A percentile compares a stretch with the other conserved stretches of the same genome.
These are phyloP conservation scores for Cremastinae sp. DNA, from an alignment of 2,888 invertebrate genomes.

Conservation along the genomic window DNA sequence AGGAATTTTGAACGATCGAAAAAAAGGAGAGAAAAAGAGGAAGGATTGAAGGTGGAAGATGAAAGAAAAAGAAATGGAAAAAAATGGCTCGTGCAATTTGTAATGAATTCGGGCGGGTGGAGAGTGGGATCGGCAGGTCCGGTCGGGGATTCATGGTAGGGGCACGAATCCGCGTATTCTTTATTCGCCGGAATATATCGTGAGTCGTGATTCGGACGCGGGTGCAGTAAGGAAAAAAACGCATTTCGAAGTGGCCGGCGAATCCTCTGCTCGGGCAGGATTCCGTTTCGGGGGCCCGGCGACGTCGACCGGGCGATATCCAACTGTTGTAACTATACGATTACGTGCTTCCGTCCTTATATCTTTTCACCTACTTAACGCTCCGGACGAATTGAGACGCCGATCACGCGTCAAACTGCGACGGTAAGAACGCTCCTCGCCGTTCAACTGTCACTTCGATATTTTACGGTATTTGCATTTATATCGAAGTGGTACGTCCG, in stretches of 20 bases:
- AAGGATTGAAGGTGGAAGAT: background rate
- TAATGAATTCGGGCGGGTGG: slow-evolving; percentile 31
- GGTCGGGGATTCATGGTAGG: slow-evolving; percentile 39
- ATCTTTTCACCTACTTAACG: slow-evolving; percentile 59
- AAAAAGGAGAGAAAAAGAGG: background rate
- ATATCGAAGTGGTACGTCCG: background rate
- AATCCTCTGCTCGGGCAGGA: slow-evolving; percentile 1
- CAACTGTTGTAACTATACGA: slow-evolving; percentile 41
- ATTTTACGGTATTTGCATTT: slow-evolving; percentile 26
- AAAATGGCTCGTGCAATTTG: slow-evolving; percentile 40
- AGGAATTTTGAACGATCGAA: background rate
- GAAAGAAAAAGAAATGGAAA: slow-evolving; percentile 14
- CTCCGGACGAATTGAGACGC: slow-evolving; percentile 48
- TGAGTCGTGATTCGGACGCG: slow-evolving; percentile 53
- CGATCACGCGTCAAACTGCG: slow-evolving; percentile 56
- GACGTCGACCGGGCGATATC: slow-evolving; percentile 33
- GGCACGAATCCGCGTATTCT: slow-evolving; percentile 54
- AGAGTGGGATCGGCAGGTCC: slow-evolving; percentile 56
- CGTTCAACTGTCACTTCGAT: slow-evolving; percentile 30
- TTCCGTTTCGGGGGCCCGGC: slow-evolving; percentile 5
- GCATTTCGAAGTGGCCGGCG: slow-evolving; percentile 14
- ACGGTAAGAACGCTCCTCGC: slow-evolving; percentile 52
- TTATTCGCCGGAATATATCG: slow-evolving; percentile 55
- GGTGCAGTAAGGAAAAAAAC: slow-evolving; percentile 49
- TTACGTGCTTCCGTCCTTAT: slow-evolving; percentile 57